Evolutionary conservation across 2,888 invertebrate species (phyloP), one percentile per base, ranked within the genome.

Genomic region (Acleris laterana): DNA sequence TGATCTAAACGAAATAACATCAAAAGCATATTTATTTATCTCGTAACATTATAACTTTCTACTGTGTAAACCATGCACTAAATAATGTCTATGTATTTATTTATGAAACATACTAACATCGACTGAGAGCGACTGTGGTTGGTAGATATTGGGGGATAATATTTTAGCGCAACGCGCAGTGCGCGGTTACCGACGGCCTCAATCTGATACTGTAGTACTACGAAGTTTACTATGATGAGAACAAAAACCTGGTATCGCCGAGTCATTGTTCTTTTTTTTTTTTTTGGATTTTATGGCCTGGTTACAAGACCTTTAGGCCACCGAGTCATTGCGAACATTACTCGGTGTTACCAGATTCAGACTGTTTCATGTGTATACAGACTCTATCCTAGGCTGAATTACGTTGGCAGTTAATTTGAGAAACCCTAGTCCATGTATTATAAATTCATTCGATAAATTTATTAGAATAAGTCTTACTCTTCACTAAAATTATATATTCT

Each of bases 1-100:
- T 71, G 76, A 82, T 82, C 76, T 74, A 77, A 79, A 77, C 67
- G 74, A 71, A 75, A 82, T 72, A 81, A 85, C 87, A 85, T 83
- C 81, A 74, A 88, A 87, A 86, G 88, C 87, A 80, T 82, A 77
- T 74, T 74, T 58, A 68, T 68, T 68, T 55, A 68, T 72, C 59
- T 74, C 70, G 70, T 74, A 76, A 78, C 73, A 74, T 74, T 71
- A 75, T 77, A 77, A 73, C 63, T 68, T 80, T 83, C 80, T 77
- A 70, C 70, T 71, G 74, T 77, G 74, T 77, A 75, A 76, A 80
- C 74, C 78, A 79, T 79, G 81, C 81, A 77, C 77, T 85, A 82
- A 76, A 77, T 79, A 77, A 77, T 75, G 71, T 72, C 56, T 61
- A 56, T 61, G 64, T 60, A 57, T 57, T 19, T 20, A 5, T 78